Conservation (phyloP, 2,797 vertebrate species). For the Psittacula echo region DNA sequence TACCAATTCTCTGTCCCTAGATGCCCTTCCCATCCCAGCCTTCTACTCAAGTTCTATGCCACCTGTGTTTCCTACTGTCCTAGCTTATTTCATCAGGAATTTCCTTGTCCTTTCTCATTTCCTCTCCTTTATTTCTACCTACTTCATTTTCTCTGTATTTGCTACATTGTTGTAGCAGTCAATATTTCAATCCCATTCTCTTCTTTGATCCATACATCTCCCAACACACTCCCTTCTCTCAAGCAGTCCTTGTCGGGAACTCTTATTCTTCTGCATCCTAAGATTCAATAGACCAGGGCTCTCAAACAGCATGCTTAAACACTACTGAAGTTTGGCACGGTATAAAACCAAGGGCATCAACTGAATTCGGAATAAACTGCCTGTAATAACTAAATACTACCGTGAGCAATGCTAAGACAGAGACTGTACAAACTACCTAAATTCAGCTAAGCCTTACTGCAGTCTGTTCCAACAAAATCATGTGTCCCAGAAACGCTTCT, state of each 20-base stretch:
- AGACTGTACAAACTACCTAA: not conserved
- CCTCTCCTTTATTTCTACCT: not conserved
- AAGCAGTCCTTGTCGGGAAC: not conserved
- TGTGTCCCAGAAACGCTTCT: not conserved
- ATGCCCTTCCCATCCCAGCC: not conserved
- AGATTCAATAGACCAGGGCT: rapidly evolving
- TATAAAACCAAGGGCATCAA: not conserved
- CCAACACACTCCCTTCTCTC: not conserved
- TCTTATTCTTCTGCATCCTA: not conserved
- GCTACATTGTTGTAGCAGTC: not conserved
- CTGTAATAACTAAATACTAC: not conserved
- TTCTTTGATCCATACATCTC: not conserved
- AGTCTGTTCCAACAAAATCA: not conserved
- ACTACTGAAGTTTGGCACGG: not conserved
- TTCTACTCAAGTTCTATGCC: not conserved
- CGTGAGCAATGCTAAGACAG: not conserved
- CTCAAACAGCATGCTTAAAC: not conserved
- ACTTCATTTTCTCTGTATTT: not conserved
- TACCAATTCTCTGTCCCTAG: not conserved
- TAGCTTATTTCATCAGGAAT: not conserved
- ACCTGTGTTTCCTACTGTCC: not conserved
- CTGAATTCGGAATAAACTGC: not conserved
- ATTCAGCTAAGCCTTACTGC: not conserved
- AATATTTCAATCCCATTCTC: not conserved
- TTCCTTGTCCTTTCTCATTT: not conserved